Evolutionary conservation across 37 sponge, comb jelly and placozoan genomes (phyloP), one percentile per base, ranked within the genome.

Genomic region (Eunapius fragilis): DNA sequence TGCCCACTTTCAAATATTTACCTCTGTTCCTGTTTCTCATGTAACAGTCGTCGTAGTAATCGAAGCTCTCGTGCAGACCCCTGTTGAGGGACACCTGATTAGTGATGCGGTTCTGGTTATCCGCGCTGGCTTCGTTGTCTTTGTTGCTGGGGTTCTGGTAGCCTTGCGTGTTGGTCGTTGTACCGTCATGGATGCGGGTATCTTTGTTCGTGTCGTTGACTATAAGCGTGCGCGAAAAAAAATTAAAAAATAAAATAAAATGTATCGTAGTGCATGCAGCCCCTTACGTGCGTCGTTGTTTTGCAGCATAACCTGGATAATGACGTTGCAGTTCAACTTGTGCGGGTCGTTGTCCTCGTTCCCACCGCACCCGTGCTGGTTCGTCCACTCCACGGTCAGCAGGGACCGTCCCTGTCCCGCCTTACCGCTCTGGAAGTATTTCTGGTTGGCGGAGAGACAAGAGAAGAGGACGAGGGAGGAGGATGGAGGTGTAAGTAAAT

Each of bases 351-450:
- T 85, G 83, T 92, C 91, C 34, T 97, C 97, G 80, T 93, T 89
- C 0, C 97, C 97, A 0, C 99, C 99, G 84, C 99, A 98, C 19
- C 97, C 99, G 76, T 98, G 99, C 89, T 98, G 99, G 81, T 97
- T 98, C 37, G 99, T 98, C 99, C 99, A 98, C 83, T 98, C 99
- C 10, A 97, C 67, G 14, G 82, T 69, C 67, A 96, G 83, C 7
- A 30, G 13, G 68, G 89, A 81, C 80, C 69, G 75, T 7, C 87
- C 91, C 13, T 67, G 82, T 23, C 25, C 72, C 6, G 32, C 30
- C 45, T 70, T 0, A 2, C 92, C 94, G 76, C 96, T 96, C 73
- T 96, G 96, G 79, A 91, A 96, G 79, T 91, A 96, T 91, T 93
- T 81, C 96, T 96, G 82, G n/a, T 7, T n/a, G n/a, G 13, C 27